Conservation (phyloP, 2,113 vertebrate genomes). For the Archocentrus centrarchus region DNA sequence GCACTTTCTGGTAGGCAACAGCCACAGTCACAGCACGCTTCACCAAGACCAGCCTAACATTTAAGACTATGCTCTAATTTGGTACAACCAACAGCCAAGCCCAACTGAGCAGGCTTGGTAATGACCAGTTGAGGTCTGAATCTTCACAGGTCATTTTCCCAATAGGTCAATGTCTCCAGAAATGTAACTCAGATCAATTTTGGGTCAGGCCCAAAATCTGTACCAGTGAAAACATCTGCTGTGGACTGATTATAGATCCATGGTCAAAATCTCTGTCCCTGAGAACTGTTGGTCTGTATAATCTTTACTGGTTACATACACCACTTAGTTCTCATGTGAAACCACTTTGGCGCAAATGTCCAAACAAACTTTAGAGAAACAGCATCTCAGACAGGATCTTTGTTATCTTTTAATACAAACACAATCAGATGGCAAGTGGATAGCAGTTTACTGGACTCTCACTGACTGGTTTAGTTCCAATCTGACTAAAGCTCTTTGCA, state of each 20-base stretch:
- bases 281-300: neutral
- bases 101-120: neutral
- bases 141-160: neutral
- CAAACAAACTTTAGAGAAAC: constrained; percentile 5
- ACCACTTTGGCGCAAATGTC: neutral
- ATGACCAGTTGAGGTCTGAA: neutral
- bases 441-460: constrained; percentile 11
- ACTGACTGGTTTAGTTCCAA: constrained; percentile 48
- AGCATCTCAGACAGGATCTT: constrained; percentile 14
- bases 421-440: neutral
- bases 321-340: neutral
- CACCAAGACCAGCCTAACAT: neutral
- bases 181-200: neutral
- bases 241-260: neutral
- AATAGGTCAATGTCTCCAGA: neutral
- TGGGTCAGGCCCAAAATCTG: neutral
- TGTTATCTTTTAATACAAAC: constrained; percentile 25
- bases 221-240: neutral
- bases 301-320: neutral
- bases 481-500: constrained; percentile 43
- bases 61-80: neutral
- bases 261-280: neutral
- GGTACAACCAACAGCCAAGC: neutral
- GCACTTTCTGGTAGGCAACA: neutral
- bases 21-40: neutral